phyloP scores from a whole-genome alignment of 2,797 vertebrate genomes.

The Acrocephalus scirpaceus region DNA sequence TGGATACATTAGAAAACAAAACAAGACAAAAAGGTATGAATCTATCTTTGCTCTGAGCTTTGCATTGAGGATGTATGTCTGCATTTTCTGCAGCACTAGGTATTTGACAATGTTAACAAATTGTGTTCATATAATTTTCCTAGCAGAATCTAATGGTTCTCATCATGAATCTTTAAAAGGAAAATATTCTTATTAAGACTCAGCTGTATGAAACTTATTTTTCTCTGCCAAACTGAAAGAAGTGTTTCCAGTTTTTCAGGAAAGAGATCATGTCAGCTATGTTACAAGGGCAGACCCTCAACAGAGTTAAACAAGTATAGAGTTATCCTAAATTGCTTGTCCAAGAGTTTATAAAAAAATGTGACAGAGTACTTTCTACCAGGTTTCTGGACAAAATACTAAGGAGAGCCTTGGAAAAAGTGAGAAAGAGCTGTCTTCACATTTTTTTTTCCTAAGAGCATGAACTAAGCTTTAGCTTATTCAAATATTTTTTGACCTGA shows the following conservation, averaged over 20 bases:
- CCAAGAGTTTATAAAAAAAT: background rate
- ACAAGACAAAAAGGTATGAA: background rate
- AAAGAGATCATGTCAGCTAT: background rate
- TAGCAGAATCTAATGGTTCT: background rate
- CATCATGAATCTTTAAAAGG: constrained; percentile 53
- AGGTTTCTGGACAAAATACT: background rate
- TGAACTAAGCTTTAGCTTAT: background rate
- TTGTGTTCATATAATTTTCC: background rate
- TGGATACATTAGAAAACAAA: background rate
- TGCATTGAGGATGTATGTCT: background rate
- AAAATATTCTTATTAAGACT: constrained; percentile 17
- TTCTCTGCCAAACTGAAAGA: background rate
- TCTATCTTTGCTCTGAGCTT: background rate
- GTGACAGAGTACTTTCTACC: background rate
- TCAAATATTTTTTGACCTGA: background rate
- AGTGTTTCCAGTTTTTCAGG: background rate
- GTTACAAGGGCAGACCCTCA: background rate
- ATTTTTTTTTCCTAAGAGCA: background rate
- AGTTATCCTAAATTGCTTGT: background rate
- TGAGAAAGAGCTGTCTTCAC: background rate
- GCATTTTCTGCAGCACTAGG: constrained; percentile 11
- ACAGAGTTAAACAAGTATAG: background rate
- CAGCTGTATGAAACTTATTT: constrained; percentile 7
- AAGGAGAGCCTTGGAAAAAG: background rate
- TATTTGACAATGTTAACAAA: constrained; percentile 2